Evolutionary conservation across 1,140 invertebrate species (phyloP), one percentile per base, ranked within the genome.

Genomic region (Thaumetopoea pityocampa): DNA sequence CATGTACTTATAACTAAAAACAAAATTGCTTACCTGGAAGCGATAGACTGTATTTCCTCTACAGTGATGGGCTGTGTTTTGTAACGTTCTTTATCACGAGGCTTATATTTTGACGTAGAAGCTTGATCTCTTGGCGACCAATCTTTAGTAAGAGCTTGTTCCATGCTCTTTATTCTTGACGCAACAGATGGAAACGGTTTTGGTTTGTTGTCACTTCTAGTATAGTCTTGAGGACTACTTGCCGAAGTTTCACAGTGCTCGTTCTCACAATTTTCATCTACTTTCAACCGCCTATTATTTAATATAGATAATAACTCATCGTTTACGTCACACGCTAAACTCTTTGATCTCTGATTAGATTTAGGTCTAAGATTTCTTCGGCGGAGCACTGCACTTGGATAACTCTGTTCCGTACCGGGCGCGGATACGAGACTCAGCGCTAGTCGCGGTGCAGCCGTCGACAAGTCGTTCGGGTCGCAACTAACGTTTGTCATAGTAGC

Each of bases 31-130:
- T 72, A 90, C 89, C 88, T 88, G 47, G 76, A 78, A 40, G 80
- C 69, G 8, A 84, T 76, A 46, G 70, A 84, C 48, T 86, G 83
- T 49, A 89, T 76, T 69, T 92, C 90, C 27, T 90, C 87, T 6
- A 87, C 85, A 15, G 90, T 92, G 36, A 92, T 86, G 0, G 90
- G 90, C 64, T 91, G 91, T 1, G 90, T 92, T 57, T 87, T 87
- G 61, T 87, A 89, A 11, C 90, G 83, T 40, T 88, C 87, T 24
- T 81, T 83, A 43, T 87, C 83, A 42, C 88, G 82, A 20, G 55
- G 73, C 58, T 86, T 88, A 8, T 67, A 59, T 46, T 61, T 71
- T 3, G 79, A 81, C 20, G 69, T 77, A 16, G 65, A 72, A 3
- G 67, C 58, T 30, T 67, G 63, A 9, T 74, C 65, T 43, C 50